phyloP scores from a whole-genome alignment of 2,888 invertebrate genomes.

The Rhingia campestris region DNA sequence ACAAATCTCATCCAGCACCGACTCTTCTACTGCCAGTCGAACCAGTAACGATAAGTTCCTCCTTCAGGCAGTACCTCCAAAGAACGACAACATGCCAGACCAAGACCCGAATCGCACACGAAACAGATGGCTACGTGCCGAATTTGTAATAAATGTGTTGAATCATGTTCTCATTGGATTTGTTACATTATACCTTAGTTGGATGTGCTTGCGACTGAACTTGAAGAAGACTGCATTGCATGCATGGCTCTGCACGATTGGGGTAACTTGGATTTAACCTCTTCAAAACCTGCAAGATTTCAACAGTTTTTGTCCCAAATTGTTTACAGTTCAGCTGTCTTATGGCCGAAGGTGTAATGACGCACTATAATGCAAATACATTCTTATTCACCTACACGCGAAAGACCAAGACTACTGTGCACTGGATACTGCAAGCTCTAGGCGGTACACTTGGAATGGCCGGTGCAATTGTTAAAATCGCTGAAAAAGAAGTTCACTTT shows the following conservation, averaged over 20 bases:
- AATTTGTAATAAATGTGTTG: conserved; percentile 77
- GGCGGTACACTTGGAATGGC: conserved; percentile 79
- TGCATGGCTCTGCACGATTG: conserved; percentile 79
- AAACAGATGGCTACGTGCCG: conserved; percentile 74
- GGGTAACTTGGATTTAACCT: conserved; percentile 70
- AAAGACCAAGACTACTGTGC: conserved; percentile 77
- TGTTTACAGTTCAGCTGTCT: conserved; percentile 76
- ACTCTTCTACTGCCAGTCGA: conserved; percentile 12
- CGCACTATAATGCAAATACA: conserved; percentile 79
- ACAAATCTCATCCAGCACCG: conserved; percentile 29
- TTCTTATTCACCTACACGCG: conserved; percentile 76
- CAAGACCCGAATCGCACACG: conserved; percentile 22
- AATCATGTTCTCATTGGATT: conserved; percentile 80
- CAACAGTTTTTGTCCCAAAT: not conserved
- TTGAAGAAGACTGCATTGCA: conserved; percentile 77
- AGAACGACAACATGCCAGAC: conserved; percentile 27
- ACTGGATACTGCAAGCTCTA: conserved; percentile 78
- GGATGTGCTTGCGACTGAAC: conserved; percentile 77
- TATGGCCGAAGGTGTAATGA: conserved; percentile 80
- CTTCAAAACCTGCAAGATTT: not conserved
- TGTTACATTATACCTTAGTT: conserved; percentile 79
- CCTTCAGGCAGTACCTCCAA: conserved; percentile 22
- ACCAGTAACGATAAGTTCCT: conserved; percentile 51
- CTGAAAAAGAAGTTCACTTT: conserved; percentile 75
- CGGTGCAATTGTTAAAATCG: conserved; percentile 77